These are phyloP conservation scores for Oceanodroma tethys DNA, from an alignment of 2,113 vertebrate species.

Conservation along the genomic window DNA sequence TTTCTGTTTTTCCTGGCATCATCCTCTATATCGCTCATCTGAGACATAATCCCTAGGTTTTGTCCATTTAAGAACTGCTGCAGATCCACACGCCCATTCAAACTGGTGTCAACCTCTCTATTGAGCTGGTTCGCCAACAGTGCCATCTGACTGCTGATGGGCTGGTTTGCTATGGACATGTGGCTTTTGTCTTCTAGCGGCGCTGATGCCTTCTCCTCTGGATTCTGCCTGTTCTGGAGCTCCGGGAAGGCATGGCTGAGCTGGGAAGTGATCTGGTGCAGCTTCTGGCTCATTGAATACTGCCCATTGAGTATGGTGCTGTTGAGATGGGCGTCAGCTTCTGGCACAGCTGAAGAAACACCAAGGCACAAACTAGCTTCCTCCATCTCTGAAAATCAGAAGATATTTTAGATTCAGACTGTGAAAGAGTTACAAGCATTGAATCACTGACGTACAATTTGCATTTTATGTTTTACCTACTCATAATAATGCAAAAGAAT, in stretches of 20 bases:
- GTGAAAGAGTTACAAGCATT: not conserved
- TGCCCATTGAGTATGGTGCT: slow-evolving; percentile 94
- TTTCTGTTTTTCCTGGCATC: slow-evolving; percentile 96
- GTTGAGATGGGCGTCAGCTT: slow-evolving; percentile 90
- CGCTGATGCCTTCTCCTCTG: slow-evolving; percentile 86
- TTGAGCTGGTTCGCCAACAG: slow-evolving; percentile 93
- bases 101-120: slow-evolving; percentile 88
- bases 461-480: slow-evolving; percentile 51
- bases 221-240: slow-evolving; percentile 87
- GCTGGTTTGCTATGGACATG: slow-evolving; percentile 87
- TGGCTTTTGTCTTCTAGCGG: slow-evolving; percentile 93
- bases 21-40: slow-evolving; percentile 98
- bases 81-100: slow-evolving; percentile 94
- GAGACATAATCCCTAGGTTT: slow-evolving; percentile 98
- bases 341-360: slow-evolving; percentile 89
- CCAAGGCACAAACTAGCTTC: slow-evolving; percentile 99
- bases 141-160: slow-evolving; percentile 96
- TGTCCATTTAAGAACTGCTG: slow-evolving; percentile 98
- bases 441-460: not conserved
- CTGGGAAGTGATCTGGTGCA: slow-evolving; percentile 95
- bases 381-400: slow-evolving; percentile 89
- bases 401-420: slow-evolving; percentile 65
- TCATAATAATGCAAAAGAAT: slow-evolving; percentile 48
- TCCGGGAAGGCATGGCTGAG: slow-evolving; percentile 96
- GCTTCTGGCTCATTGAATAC: slow-evolving; percentile 98